Evolutionary conservation across 2,113 vertebrate species (phyloP), one percentile per base, ranked within the genome.

Genomic region (Peucedramus taeniatus): DNA sequence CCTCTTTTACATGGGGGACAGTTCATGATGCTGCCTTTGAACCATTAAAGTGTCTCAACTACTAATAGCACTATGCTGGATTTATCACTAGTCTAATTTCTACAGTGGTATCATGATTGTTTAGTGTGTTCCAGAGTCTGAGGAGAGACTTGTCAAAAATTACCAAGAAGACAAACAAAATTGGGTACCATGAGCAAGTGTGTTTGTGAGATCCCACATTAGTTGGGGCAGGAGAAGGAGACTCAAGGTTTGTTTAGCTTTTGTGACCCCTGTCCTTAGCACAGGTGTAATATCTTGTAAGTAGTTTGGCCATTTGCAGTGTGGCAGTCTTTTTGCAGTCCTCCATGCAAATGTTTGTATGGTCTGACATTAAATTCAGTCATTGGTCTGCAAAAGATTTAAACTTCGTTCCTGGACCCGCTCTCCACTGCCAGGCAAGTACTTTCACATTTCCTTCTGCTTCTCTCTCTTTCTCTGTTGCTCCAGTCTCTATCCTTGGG

Each of bases 1-100:
- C 14, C 21, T 66, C 27, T 77, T 85, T 61, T 6, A 15, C 0
- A 1, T 0, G 0, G 24, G 28, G 35, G 56, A 23, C 74, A 63
- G 50, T 45, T 70, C 28, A 27, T 49, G 27, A 3, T 60, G 30
- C 65, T 45, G 26, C 37, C 56, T 71, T 82, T 37, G 57, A 93
- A 56, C 28, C 11, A 3, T 30, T 50, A 18, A 74, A 71, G n/a
- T 24, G 23, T 57, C 64, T 83, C 37, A 64, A 23, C 37, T 79
- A 18, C 31, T 47, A 72, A 44, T 24, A 61, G 63, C 28, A 23
- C 33, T 49, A 5, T 23, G 15, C 33, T 76, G 78, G 40, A 26
- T 50, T 79, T 64, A 45, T 15, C 82, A 45, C 50, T 27, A 30
- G 35, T 27, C 16, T 40, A 11, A 74, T 66, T 92, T 74, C 49